Conservation (phyloP, 1,140 invertebrate genomes). For the Dendrolimus punctatus region DNA sequence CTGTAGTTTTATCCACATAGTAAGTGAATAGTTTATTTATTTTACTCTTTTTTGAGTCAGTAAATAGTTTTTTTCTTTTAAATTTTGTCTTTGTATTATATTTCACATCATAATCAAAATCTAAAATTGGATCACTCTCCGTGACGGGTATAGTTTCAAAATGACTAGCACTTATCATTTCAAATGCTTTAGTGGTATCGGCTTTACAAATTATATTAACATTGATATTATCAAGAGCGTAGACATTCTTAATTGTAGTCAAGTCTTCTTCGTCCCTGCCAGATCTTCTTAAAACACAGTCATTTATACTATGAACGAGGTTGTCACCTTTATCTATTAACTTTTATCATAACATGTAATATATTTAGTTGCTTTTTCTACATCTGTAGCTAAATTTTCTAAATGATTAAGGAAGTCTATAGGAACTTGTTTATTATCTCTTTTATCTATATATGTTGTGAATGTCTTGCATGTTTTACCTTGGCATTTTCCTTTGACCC, state of each 20-base stretch:
- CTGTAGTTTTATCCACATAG: constrained; percentile 1
- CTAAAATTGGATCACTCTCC: constrained; percentile 3
- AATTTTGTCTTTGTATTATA: constrained; percentile 13
- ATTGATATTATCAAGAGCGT: constrained; percentile 41
- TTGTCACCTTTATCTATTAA: constrained; percentile 12
- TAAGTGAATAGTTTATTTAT: constrained; percentile 7
- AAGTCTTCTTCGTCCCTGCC: constrained; percentile 18
- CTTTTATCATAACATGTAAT: constrained; percentile 15
- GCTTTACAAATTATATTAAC: constrained; percentile 47
- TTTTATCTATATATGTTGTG: constrained; percentile 32
- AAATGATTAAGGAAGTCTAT: constrained; percentile 20
- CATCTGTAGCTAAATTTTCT: constrained; percentile 18
- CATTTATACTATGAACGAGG: constrained; percentile 17
- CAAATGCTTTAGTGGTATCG: constrained; percentile 8
- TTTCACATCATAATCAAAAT: constrained; percentile 10
- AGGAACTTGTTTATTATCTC: background rate
- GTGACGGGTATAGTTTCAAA: background rate
- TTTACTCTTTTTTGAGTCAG: constrained; percentile 3
- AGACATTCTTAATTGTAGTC: constrained; percentile 23
- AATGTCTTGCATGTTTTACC: constrained; percentile 37
- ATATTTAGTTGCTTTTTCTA: constrained; percentile 18
- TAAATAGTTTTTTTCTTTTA: constrained; percentile 21
- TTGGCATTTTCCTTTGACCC: constrained; percentile 44
- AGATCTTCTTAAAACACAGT: constrained; percentile 18
- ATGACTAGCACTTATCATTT: background rate